A percentile compares a stretch with the other conserved stretches of the same genome.
Conservation (phyloP, 2,113 vertebrate species). For the Rhinopomastus cyanomelas region DNA sequence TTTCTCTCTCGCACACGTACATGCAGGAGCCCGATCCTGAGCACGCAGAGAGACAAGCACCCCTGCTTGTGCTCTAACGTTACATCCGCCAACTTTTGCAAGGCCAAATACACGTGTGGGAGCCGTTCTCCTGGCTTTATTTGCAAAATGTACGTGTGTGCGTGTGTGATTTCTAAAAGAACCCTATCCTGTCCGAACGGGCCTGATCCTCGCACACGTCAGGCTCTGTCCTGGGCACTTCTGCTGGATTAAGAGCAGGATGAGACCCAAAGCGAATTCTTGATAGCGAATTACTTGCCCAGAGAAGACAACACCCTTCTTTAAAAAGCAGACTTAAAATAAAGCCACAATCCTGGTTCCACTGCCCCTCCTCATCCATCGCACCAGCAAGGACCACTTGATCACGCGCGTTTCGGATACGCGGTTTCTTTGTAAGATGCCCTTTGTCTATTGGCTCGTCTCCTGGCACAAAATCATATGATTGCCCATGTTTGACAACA, state of each 20-base stretch:
- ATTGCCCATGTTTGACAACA: slow-evolving; percentile 43
- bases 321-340: not conserved
- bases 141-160: not conserved
- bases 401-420: not conserved
- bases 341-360: not conserved
- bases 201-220: not conserved
- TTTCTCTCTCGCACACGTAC: not conserved
- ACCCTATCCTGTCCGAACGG: not conserved
- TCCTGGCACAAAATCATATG: slow-evolving; percentile 24
- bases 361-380: not conserved
- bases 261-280: not conserved
- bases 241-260: not conserved
- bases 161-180: not conserved
- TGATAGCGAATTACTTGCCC: not conserved
- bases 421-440: slow-evolving; percentile 9
- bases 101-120: not conserved
- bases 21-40: not conserved
- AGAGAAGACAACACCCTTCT: not conserved
- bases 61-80: not conserved
- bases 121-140: not conserved
- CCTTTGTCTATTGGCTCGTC: slow-evolving; percentile 49
- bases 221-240: not conserved
- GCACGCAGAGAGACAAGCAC: not conserved
- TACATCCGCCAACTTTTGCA: not conserved
- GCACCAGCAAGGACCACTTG: not conserved